Conservation (phyloP, 2,888 invertebrate species). For the Aporophyla lueneburgensis region DNA sequence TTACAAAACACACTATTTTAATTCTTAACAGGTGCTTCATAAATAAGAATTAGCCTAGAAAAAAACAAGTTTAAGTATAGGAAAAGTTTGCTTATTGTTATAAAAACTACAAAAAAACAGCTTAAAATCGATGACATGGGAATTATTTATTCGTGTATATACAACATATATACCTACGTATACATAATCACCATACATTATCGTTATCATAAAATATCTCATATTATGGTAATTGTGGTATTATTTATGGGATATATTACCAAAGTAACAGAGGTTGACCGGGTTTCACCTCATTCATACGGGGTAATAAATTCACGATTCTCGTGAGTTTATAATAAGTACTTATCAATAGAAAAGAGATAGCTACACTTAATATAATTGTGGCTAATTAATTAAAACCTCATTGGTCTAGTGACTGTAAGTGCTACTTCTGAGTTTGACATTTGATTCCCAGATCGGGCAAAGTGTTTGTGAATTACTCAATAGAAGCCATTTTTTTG, state of each 20-base stretch:
- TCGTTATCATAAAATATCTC: constrained; percentile 73
- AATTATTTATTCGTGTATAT: constrained; percentile 47
- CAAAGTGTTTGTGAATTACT: no score
- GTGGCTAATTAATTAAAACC: not conserved
- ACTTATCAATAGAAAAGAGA: constrained; percentile 11
- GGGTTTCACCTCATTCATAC: constrained; percentile 56
- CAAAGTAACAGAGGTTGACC: constrained; percentile 69
- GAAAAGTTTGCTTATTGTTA: constrained; percentile 66
- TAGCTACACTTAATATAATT: not conserved
- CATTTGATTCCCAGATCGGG: no score
- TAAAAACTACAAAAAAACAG: constrained; percentile 53
- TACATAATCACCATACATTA: constrained; percentile 69
- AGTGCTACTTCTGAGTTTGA: no score
- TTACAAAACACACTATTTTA: constrained; percentile 30
- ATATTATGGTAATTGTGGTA: constrained; percentile 72
- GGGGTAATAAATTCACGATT: constrained; percentile 50
- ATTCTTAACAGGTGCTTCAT: constrained; percentile 29
- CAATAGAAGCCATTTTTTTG: no score
- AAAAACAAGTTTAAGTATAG: constrained; percentile 28
- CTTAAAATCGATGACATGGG: constrained; percentile 68
- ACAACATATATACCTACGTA: constrained; percentile 15
- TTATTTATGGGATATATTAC: constrained; percentile 73
- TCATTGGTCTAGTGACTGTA: no score
- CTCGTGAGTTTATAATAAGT: constrained; percentile 27
- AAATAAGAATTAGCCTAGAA: constrained; percentile 55